Evolutionary conservation across 2,888 invertebrate species (phyloP), one percentile per base, ranked within the genome.

Genomic region (Pristionchus arcanus): DNA sequence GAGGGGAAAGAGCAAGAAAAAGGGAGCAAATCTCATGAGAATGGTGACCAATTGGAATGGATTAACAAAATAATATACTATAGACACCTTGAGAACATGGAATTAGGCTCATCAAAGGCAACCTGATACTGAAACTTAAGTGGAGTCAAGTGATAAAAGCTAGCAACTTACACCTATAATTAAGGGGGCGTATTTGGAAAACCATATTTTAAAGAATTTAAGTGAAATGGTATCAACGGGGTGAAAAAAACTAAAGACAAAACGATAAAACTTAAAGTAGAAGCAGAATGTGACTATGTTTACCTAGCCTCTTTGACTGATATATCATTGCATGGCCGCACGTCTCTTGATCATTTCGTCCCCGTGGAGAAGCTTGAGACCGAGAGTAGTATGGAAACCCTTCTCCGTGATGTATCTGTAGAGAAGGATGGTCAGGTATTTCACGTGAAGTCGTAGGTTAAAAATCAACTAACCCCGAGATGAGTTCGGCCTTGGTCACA

Each of bases 401-500:
- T 49, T 28, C 81, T 81, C 81, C 11, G 81, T 19, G 28, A 81
- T 81, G 81, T 81, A 81, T 16, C 81, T 81, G 49, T 2, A 81
- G 0, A 28, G 0, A 4, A 71, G 13, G 19, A 81, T 49, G 13
- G 5, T 42, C 42, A 74, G 13, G 42, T 49, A 49, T 49, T 49
- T 49, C 42, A 7, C 11, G 42, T 49, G 9, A 49, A 42, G 9
- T 42, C 42, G 42, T 42, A 42, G 42, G n/a, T n/a, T n/a, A 34
- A 77, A 11, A 53, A 16, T 25, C 9, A 7, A 42, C 84, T 34
- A 21, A 89, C 89, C 66, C 49, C 3, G 81, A 5, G 92, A 99
- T 98, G 59, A 99, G 96, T 31, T 96, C 96, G 0, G 98, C 97
- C 49, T 99, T 99, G 7, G 99, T 99, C 0, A 99, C 97, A 96